phyloP scores from a whole-genome alignment of 1,140 invertebrate species.

The Gyrodactylus salaris region DNA sequence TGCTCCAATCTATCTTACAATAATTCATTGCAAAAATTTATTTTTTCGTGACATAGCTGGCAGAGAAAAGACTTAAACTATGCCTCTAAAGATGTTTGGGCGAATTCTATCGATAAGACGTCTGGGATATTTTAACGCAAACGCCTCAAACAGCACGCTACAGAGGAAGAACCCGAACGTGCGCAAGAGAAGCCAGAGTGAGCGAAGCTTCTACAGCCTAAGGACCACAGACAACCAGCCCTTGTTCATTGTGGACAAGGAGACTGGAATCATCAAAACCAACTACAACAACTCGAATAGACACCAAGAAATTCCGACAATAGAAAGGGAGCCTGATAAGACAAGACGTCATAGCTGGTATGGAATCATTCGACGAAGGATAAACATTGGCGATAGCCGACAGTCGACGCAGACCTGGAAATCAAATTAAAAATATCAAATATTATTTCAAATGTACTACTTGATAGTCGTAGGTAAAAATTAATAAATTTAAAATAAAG shows the following conservation, averaged over 20 bases:
- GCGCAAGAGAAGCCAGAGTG: background rate
- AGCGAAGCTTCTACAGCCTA: background rate
- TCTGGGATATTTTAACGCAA: too few species aligned
- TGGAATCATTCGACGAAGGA: background rate
- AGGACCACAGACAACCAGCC: background rate
- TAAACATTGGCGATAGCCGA: background rate
- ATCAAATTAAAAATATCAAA: background rate
- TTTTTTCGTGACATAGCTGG: too few species aligned
- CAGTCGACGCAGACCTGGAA: background rate
- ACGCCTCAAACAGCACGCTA: too few species aligned
- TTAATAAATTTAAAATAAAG: background rate
- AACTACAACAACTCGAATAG: background rate
- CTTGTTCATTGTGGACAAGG: background rate
- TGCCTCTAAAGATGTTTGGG: too few species aligned
- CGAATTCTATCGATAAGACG: background rate
- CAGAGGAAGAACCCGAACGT: too few species aligned
- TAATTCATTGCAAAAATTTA: too few species aligned
- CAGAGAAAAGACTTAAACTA: too few species aligned
- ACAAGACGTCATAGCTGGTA: background rate
- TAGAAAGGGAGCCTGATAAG: background rate
- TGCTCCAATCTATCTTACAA: too few species aligned
- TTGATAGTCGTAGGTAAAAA: background rate
- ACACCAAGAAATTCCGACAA: background rate
- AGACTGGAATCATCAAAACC: background rate
- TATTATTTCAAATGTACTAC: background rate